phyloP scores from a whole-genome alignment of 2,797 vertebrate species.

The Steatocranus sp. region DNA sequence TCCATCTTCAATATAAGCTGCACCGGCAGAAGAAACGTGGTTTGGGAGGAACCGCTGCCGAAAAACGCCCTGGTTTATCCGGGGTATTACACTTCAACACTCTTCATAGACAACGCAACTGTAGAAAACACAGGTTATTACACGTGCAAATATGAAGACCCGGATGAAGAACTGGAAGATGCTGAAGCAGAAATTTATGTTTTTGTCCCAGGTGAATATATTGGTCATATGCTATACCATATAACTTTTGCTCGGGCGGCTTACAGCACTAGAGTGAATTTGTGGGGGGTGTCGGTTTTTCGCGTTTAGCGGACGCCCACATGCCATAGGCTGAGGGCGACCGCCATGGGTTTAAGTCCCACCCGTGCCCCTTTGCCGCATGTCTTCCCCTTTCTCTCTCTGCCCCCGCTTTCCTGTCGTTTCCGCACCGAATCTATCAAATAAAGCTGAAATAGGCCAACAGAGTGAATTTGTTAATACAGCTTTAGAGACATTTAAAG shows the following conservation, averaged over 20 bases:
- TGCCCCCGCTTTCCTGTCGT: fast-evolving
- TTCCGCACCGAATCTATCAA: not conserved
- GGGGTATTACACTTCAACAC: constrained; percentile 76
- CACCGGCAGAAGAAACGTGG: constrained; percentile 80
- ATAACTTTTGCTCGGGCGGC: not conserved
- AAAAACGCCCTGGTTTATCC: constrained; percentile 76
- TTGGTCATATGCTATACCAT: not conserved
- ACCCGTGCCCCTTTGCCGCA: not conserved
- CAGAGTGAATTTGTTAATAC: not conserved
- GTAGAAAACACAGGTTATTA: constrained; percentile 82
- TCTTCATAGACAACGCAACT: constrained; percentile 79
- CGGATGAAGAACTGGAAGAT: constrained; percentile 9
- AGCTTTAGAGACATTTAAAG: not conserved
- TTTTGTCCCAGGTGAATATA: constrained; percentile 84
- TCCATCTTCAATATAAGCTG: constrained; percentile 86
- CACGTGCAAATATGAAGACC: constrained; percentile 75
- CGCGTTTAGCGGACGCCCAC: not conserved
- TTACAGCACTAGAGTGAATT: not conserved
- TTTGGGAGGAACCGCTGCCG: constrained; percentile 80
- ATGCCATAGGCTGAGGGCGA: not conserved
- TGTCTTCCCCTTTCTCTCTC: not conserved
- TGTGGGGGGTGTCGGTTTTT: not conserved
- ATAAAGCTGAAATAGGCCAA: not conserved
- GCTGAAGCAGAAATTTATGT: constrained; percentile 81
- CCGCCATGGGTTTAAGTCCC: not conserved